These are phyloP conservation scores for Anabacerthia variegaticeps DNA, from an alignment of 2,797 vertebrate genomes.

Conservation along the genomic window DNA sequence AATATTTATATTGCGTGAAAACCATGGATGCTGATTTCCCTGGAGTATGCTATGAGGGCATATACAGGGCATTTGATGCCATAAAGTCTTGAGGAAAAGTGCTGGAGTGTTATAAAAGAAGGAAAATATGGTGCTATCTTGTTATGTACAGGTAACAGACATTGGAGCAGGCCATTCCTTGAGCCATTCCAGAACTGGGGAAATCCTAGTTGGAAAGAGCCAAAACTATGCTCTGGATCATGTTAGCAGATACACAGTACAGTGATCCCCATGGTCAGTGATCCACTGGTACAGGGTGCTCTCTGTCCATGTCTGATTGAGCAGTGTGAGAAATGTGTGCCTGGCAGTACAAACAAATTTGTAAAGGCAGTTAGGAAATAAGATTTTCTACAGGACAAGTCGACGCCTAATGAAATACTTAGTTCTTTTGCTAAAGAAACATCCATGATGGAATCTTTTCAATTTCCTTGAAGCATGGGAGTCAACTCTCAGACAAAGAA, in stretches of 20 bases:
- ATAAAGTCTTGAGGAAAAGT: neutral
- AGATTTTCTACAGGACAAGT: neutral
- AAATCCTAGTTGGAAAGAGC: neutral
- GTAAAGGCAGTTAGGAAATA: neutral
- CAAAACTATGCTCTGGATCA: neutral
- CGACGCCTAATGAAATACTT: neutral
- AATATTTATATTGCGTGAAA: neutral
- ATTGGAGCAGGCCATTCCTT: fast-evolving
- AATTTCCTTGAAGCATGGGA: neutral
- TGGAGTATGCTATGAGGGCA: neutral
- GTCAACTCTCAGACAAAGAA: neutral
- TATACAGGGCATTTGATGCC: neutral
- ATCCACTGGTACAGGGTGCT: neutral
- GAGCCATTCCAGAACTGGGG: neutral
- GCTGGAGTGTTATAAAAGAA: neutral
- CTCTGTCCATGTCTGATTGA: neutral
- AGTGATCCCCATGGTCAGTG: neutral
- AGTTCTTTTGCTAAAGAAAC: neutral
- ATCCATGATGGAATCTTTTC: neutral
- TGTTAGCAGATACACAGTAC: neutral
- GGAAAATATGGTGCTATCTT: neutral
- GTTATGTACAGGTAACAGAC: neutral
- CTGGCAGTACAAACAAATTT: neutral
- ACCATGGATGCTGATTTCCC: neutral
- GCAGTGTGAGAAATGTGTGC: neutral